Evolutionary conservation across 2,797 vertebrate genomes (phyloP).

Genomic region (Australoheros facetus): DNA sequence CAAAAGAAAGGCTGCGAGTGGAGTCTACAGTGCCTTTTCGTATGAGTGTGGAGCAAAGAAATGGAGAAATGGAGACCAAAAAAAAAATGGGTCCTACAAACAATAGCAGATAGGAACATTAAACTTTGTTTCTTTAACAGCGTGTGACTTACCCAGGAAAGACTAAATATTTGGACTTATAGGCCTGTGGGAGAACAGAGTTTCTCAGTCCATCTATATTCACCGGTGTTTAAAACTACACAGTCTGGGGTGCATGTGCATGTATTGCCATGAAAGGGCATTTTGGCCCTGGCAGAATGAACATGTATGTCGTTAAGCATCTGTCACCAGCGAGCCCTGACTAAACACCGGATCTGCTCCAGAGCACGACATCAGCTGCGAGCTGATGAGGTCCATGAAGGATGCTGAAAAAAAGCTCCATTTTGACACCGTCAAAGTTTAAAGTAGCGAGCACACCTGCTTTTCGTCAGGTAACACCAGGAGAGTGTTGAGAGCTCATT

Average conservation of each 20-base stretch:
- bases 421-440: not conserved
- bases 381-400: slow-evolving; percentile 1
- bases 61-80: not conserved
- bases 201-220: slow-evolving; percentile 54
- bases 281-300: slow-evolving; percentile 33
- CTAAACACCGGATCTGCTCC: slow-evolving; percentile 56
- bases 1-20: slow-evolving; percentile 17
- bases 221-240: slow-evolving; percentile 54
- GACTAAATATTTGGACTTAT: slow-evolving; percentile 78
- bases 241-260: slow-evolving; percentile 23
- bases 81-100: slow-evolving; percentile 21
- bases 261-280: slow-evolving; percentile 60
- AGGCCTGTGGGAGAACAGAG: slow-evolving; percentile 30
- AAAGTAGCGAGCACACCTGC: slow-evolving; percentile 31
- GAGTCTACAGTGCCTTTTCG: not conserved
- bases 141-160: slow-evolving; percentile 58
- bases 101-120: slow-evolving; percentile 28
- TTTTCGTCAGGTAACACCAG: slow-evolving; percentile 56
- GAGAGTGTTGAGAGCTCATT: slow-evolving; percentile 2
- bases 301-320: slow-evolving; percentile 59
- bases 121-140: slow-evolving; percentile 40
- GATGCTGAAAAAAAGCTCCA: slow-evolving; percentile 10
- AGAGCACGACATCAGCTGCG: slow-evolving; percentile 1
- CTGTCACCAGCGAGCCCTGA: slow-evolving; percentile 41
- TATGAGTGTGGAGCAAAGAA: not conserved